phyloP scores from a whole-genome alignment of 1,140 invertebrate genomes.

The Triops longicaudatus region DNA sequence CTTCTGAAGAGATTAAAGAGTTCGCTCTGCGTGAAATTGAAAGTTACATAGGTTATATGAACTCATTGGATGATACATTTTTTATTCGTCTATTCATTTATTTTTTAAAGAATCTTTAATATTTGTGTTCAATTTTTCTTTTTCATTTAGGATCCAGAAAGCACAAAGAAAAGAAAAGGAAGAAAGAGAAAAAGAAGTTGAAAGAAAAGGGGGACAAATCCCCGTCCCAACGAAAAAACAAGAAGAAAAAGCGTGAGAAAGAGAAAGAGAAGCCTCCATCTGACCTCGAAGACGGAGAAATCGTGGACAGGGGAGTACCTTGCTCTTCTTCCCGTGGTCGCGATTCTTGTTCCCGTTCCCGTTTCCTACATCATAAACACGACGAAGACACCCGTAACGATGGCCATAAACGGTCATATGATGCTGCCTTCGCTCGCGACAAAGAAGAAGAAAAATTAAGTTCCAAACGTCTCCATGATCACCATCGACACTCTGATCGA shows the following conservation, averaged over 20 bases:
- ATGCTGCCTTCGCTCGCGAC: background rate
- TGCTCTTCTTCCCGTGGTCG: too few relatives aligned
- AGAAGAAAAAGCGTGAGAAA: constrained; percentile 18
- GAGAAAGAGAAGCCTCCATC: constrained; percentile 14
- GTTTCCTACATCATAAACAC: background rate
- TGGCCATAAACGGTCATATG: constrained; percentile 17
- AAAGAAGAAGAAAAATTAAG: background rate
- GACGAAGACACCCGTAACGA: constrained; percentile 26
- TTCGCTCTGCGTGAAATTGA: too few relatives aligned
- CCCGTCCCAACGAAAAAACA: background rate
- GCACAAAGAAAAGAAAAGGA: constrained; percentile 1
- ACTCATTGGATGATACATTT: too few relatives aligned
- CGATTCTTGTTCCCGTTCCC: background rate
- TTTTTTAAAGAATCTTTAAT: too few relatives aligned
- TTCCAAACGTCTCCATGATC: background rate
- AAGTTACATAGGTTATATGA: too few relatives aligned
- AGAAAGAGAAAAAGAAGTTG: constrained; percentile 9
- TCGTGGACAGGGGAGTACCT: background rate
- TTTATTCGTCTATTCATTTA: too few relatives aligned
- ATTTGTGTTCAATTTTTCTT: background rate
- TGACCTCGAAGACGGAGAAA: constrained; percentile 11
- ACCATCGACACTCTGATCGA: background rate
- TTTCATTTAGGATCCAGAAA: background rate
- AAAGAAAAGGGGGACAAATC: background rate
- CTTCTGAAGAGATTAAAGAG: too few relatives aligned